Conservation (phyloP, 2,888 invertebrate species). For the Phyllotreta striolata region DNA sequence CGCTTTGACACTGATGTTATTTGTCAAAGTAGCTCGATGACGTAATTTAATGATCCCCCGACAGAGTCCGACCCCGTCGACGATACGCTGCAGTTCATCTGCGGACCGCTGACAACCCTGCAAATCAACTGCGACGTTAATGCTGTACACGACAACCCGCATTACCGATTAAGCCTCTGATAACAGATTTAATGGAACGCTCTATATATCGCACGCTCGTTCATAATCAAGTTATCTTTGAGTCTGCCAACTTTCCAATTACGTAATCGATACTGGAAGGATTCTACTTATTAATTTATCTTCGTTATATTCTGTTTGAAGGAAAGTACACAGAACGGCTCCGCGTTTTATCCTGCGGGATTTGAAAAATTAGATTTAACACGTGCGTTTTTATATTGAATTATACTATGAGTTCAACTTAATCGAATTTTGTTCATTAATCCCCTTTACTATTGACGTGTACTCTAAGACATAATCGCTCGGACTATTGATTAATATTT, state of each 20-base stretch:
- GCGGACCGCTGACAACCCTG: constrained; percentile 51
- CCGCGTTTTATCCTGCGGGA: too few species aligned
- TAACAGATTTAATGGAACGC: constrained; percentile 60
- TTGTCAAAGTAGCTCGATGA: constrained; percentile 47
- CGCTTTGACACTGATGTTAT: constrained; percentile 44
- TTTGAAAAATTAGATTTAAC: too few species aligned
- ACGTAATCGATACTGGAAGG: constrained; percentile 50
- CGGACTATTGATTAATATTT: too few species aligned
- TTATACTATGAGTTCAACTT: too few species aligned
- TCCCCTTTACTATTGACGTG: too few species aligned
- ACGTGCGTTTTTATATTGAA: too few species aligned
- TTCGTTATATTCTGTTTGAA: constrained; percentile 32
- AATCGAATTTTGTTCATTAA: too few species aligned
- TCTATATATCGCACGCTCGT: constrained; percentile 57
- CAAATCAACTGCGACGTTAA: constrained; percentile 60
- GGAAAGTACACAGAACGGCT: background rate
- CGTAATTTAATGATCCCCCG: constrained; percentile 50
- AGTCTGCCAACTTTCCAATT: constrained; percentile 59
- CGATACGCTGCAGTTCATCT: constrained; percentile 38
- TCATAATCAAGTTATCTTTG: constrained; percentile 58
- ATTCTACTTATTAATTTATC: constrained; percentile 39
- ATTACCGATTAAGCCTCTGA: constrained; percentile 60
- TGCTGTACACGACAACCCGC: constrained; percentile 60
- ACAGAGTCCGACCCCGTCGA: constrained; percentile 37
- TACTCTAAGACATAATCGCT: too few species aligned